Conservation (phyloP, 2,113 vertebrate genomes). For the Rafetus swinhoei region DNA sequence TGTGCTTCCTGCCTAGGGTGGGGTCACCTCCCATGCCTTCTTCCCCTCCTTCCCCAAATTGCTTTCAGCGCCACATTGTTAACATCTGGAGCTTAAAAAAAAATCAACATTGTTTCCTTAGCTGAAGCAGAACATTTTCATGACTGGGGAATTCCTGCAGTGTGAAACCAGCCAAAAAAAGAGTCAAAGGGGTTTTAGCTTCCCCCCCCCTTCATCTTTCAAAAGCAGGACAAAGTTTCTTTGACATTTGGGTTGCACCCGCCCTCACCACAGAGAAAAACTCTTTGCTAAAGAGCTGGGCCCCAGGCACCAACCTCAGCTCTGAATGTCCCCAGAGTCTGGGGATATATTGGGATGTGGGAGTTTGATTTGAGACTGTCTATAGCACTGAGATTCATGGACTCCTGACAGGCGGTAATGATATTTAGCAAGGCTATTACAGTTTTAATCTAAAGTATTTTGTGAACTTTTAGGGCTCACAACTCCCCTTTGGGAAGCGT, state of each 20-base stretch:
- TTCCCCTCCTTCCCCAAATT: neutral
- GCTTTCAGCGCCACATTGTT: slow-evolving; percentile 31
- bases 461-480: neutral
- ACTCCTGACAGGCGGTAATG: neutral
- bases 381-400: neutral
- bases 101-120: slow-evolving; percentile 60
- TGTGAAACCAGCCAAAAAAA: slow-evolving; percentile 60
- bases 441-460: neutral
- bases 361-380: neutral
- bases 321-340: neutral
- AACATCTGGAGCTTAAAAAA: slow-evolving; percentile 68
- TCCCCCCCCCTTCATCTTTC: neutral
- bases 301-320: neutral
- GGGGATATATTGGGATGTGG: slow-evolving; percentile 5
- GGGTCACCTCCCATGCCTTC: slow-evolving; percentile 37
- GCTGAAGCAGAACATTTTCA: slow-evolving; percentile 36
- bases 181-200: slow-evolving; percentile 56
- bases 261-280: slow-evolving; percentile 13
- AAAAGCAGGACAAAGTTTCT: slow-evolving; percentile 36
- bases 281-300: neutral
- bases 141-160: slow-evolving; percentile 65
- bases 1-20: neutral
- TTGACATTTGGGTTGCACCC: slow-evolving; percentile 42
- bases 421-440: neutral
- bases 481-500: neutral